Evolutionary conservation across 1,140 invertebrate genomes (phyloP), one percentile per base, ranked within the genome.

Genomic region (Heliconius hermathena): DNA sequence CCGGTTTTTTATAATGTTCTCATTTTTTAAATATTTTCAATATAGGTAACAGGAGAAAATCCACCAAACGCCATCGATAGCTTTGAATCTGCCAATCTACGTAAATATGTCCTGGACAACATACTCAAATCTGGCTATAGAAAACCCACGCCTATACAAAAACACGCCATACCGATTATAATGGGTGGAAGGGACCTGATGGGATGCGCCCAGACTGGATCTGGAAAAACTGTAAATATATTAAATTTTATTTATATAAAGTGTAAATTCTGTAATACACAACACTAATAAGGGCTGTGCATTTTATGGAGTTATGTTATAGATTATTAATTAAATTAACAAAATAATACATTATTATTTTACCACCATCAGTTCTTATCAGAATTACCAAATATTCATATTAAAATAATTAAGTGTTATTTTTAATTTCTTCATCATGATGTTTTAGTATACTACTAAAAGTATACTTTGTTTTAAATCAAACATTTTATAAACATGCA

Each of bases 161-260:
- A 99, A 87, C 95, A 97, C 82, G 96, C 98, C 0, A 97, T 99
- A 71, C 98, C 99, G 0, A 97, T 98, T 20, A 97, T 99, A 57
- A 91, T 97, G 88, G 93, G 79, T 0, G 96, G 97, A 8, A 92
- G 98, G 71, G 99, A 99, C 95, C 85, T 99, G 11, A 99, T 99
- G 98, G 99, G 97, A 0, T 99, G 99, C 92, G 99, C 99, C 0
- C 99, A 99, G 94, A 99, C 99, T 57, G 99, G 99, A 0, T 99
- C 98, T 1, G 99, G 99, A 52, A 99, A 99, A 96, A 99, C 98
- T 18, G 93, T 92, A 83, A 89, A 82, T 83, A 60, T 52, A 41
- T 29, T 3, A 2, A 46, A 49, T 71, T 16, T 16, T 46, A 46
- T 26, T 29, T 20, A 49, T 13, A 71, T 29, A 66, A 20, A 46